Conservation (phyloP, 2,888 invertebrate species). For the Amitus sp. region DNA sequence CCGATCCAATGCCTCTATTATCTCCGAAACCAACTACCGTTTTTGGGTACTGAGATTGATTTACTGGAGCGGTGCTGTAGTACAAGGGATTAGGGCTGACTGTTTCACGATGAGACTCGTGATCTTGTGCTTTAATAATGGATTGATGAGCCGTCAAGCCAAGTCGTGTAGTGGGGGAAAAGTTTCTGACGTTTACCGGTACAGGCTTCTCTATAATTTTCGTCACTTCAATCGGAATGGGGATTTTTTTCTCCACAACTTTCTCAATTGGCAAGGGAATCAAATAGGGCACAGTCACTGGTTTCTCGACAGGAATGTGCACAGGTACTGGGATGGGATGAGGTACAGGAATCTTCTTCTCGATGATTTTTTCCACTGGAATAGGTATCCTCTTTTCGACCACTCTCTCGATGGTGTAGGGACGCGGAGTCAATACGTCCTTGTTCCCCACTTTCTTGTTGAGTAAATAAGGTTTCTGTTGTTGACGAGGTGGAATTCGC, state of each 20-base stretch:
- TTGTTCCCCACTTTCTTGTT: slow-evolving; percentile 64
- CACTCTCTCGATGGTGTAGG: slow-evolving; percentile 67
- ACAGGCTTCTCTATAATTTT: slow-evolving; percentile 48
- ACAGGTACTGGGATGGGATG: slow-evolving; percentile 66
- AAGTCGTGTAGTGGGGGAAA: slow-evolving; percentile 49
- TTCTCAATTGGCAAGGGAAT: slow-evolving; percentile 68
- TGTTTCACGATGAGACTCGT: neutral
- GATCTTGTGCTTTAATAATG: slow-evolving; percentile 44
- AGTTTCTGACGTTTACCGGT: slow-evolving; percentile 26
- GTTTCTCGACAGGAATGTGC: slow-evolving; percentile 67
- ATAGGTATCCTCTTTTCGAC: slow-evolving; percentile 67
- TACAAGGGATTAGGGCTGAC: slow-evolving; percentile 7
- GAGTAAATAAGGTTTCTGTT: slow-evolving; percentile 19
- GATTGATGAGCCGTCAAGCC: slow-evolving; percentile 48
- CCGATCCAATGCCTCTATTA: slow-evolving; percentile 13
- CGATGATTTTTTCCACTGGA: slow-evolving; percentile 69
- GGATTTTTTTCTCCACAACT: slow-evolving; percentile 72
- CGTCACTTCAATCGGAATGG: slow-evolving; percentile 63
- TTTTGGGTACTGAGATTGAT: slow-evolving; percentile 39
- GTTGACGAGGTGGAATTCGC: neutral
- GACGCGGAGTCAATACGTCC: slow-evolving; percentile 60
- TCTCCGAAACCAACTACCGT: slow-evolving; percentile 38
- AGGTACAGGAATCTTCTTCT: slow-evolving; percentile 69
- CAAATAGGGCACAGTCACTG: slow-evolving; percentile 65
- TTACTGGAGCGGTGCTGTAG: slow-evolving; percentile 31